Evolutionary conservation across 2,888 invertebrate genomes (phyloP).

Genomic region (Mimachlamys varia): DNA sequence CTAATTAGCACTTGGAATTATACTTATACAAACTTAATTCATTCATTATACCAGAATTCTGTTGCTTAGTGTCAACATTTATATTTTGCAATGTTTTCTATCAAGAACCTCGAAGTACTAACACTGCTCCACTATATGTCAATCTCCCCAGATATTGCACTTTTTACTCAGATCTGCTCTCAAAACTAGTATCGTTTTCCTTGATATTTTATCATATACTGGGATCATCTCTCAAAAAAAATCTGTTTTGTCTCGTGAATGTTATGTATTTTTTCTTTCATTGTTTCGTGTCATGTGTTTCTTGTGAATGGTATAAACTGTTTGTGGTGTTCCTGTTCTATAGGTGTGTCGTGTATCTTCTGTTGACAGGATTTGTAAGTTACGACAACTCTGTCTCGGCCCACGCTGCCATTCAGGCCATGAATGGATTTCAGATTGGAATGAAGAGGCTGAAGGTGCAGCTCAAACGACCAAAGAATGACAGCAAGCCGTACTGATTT

Average conservation of each 20-base stretch:
- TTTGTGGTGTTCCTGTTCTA: not conserved
- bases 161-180: no score
- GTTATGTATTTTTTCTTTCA: not conserved
- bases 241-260: not conserved
- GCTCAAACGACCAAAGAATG: constrained; percentile 99
- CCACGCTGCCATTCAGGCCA: constrained; percentile 98
- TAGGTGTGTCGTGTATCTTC: not conserved
- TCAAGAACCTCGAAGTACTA: not conserved
- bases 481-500: constrained; percentile 96
- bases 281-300: not conserved
- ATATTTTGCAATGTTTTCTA: not conserved
- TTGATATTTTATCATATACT: not conserved
- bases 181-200: not conserved
- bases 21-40: no score
- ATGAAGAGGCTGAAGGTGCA: constrained; percentile 99
- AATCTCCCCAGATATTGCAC: not conserved
- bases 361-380: constrained; percentile 95
- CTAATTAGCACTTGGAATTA: no score
- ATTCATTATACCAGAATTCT: no score
- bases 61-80: not conserved
- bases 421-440: constrained; percentile 99
- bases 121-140: not conserved
- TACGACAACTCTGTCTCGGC: constrained; percentile 99
- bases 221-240: not conserved
- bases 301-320: not conserved